phyloP scores from a whole-genome alignment of 2,888 invertebrate genomes.

The Ennomos fuscantarius region DNA sequence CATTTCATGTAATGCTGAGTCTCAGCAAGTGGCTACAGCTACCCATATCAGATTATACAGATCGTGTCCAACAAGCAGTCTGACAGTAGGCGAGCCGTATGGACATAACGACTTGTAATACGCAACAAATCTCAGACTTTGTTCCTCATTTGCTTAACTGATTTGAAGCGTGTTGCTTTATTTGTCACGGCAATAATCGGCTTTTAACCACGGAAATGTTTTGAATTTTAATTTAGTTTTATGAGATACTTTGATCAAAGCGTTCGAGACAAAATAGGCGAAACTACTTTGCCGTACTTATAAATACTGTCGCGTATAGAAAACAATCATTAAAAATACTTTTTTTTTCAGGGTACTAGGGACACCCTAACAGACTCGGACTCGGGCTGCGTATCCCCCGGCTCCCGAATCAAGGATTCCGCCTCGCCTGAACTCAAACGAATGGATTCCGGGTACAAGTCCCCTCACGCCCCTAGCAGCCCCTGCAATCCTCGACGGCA shows the following conservation, averaged over 20 bases:
- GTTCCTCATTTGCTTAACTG: conserved; percentile 19
- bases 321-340: not conserved
- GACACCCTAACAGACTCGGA: conserved; percentile 83
- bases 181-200: conserved; percentile 15
- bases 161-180: conserved; percentile 9
- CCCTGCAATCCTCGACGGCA: conserved; percentile 73
- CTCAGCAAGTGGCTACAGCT: conserved; percentile 10
- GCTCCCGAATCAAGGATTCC: conserved; percentile 81
- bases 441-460: conserved; percentile 84
- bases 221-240: conserved; percentile 1
- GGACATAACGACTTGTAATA: conserved; percentile 30
- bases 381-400: conserved; percentile 83
- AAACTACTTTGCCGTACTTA: too few relatives aligned
- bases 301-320: too few relatives aligned
- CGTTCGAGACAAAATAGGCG: not conserved
- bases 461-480: conserved; percentile 76
- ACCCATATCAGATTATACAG: conserved; percentile 26
- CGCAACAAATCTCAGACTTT: conserved; percentile 17
- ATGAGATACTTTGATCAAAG: conserved; percentile 1
- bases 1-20: conserved; percentile 7
- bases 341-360: conserved; percentile 72
- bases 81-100: conserved; percentile 37
- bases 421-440: conserved; percentile 82
- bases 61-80: conserved; percentile 26
- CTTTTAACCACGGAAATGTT: conserved; percentile 1